Percentiles rank a stretch among this genome's conserved stretches.
Conservation (phyloP, 2,888 invertebrate genomes). For the Aphidius colemani region DNA sequence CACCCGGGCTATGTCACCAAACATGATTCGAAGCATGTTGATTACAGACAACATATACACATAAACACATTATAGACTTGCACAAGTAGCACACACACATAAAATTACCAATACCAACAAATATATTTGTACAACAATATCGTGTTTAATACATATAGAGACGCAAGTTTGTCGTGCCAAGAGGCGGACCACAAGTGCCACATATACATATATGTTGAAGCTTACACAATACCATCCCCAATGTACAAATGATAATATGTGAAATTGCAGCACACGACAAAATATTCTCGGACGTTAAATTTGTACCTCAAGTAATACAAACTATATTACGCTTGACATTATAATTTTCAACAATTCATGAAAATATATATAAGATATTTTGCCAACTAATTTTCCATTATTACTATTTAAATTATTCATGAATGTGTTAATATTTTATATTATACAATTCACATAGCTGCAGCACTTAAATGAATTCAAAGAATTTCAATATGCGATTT, state of each 20-base stretch:
- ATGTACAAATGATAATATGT: conserved; percentile 26
- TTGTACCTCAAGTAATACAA: no score
- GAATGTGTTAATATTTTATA: no score
- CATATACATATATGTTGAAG: conserved; percentile 17
- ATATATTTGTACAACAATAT: not conserved
- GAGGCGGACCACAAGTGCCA: conserved; percentile 24
- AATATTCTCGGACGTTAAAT: not conserved
- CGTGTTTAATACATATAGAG: not conserved
- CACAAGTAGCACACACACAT: not conserved
- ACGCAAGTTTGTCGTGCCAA: conserved; percentile 22
- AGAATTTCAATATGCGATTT: no score
- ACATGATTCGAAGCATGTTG: conserved; percentile 25
- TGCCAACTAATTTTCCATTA: no score
- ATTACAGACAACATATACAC: conserved; percentile 30
- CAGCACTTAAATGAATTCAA: no score
- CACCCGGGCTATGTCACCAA: conserved; percentile 21
- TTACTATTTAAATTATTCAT: no score
- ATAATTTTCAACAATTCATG: no score
- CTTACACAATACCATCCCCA: conserved; percentile 20
- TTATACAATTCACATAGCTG: no score
- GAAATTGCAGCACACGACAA: conserved; percentile 15
- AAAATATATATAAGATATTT: no score
- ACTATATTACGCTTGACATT: no score
- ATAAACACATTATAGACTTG: conserved; percentile 17
- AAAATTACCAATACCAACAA: no score